Percentiles rank a stretch among this genome's conserved stretches.
phyloP scores from a whole-genome alignment of 2,797 vertebrate genomes.

The Tadarida brasiliensis region DNA sequence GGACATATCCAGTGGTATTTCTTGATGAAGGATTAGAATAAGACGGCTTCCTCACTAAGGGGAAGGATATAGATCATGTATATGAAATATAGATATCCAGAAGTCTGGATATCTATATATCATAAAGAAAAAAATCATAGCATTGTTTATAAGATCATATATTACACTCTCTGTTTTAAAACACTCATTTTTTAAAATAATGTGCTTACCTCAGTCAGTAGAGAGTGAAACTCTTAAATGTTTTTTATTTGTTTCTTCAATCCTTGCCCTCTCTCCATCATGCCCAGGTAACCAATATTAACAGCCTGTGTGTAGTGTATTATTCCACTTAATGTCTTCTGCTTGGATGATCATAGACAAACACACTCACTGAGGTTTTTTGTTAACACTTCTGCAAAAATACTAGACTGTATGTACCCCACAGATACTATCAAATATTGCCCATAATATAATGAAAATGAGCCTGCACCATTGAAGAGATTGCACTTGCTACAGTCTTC shows the following conservation, averaged over 20 bases:
- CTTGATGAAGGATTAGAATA: background rate
- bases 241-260: background rate
- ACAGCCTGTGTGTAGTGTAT: rapidly evolving
- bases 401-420: background rate
- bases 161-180: background rate
- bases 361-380: background rate
- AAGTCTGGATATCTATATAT: too few species aligned
- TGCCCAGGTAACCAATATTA: constrained; percentile 39
- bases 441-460: background rate
- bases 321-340: background rate
- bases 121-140: background rate
- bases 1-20: background rate
- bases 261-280: background rate
- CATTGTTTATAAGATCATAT: background rate
- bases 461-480: background rate
- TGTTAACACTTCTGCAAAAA: background rate
- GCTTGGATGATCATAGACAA: background rate
- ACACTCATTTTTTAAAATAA: background rate
- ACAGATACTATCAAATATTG: background rate
- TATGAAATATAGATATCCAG: too few species aligned
- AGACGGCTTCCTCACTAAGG: background rate
- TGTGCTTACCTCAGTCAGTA: background rate
- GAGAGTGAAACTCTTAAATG: background rate
- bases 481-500: background rate
- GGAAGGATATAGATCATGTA: background rate